Conservation (phyloP, 2,797 vertebrate genomes). For the Anguilla megastoma region DNA sequence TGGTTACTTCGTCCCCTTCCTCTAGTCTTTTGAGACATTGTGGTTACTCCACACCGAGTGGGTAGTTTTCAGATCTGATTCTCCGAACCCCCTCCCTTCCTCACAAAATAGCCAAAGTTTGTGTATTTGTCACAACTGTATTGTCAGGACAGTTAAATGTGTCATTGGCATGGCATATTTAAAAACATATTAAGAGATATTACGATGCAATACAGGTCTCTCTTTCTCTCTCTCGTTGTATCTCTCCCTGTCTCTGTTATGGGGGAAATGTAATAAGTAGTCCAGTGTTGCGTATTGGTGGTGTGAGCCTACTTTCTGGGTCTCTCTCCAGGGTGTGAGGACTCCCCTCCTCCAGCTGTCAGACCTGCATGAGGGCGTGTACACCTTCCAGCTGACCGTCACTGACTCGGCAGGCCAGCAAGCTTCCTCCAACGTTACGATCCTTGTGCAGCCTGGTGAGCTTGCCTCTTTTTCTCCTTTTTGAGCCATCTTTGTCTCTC, state of each 20-base stretch:
- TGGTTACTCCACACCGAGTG: no score
- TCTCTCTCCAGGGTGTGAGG: conserved; percentile 61
- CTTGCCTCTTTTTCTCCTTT: background rate
- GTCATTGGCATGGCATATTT: background rate
- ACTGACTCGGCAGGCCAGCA: conserved; percentile 72
- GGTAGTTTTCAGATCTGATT: no score
- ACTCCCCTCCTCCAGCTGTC: conserved; percentile 72
- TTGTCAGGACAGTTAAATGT: background rate
- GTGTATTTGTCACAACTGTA: no score
- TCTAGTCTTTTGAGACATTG: no score
- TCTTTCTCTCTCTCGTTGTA: background rate
- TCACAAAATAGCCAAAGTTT: no score
- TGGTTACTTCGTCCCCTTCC: no score
- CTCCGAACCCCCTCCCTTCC: no score
- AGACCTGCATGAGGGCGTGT: conserved; percentile 74
- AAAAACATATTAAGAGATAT: background rate
- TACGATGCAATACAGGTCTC: background rate
- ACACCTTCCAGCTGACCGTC: conserved; percentile 73
- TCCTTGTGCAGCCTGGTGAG: conserved; percentile 75
- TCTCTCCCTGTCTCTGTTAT: background rate
- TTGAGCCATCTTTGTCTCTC: background rate
- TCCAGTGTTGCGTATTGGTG: background rate
- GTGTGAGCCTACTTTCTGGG: background rate
- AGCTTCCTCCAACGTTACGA: conserved; percentile 66
- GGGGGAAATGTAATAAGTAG: background rate